A percentile compares a stretch with the other conserved stretches of the same genome.
Conservation (phyloP, 2,113 vertebrate species). For the Saccopteryx leptura region DNA sequence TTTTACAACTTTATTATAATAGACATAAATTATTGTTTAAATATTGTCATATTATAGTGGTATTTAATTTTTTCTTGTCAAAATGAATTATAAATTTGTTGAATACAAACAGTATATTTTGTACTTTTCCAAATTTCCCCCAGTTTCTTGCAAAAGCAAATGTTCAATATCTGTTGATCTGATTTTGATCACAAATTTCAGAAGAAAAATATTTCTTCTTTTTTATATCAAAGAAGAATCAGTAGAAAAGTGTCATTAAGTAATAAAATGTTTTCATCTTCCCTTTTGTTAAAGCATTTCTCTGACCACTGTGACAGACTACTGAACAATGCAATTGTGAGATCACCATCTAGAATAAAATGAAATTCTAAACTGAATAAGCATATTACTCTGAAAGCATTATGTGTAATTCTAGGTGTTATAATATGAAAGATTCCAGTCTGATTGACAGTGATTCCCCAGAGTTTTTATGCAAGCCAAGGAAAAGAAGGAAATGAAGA, state of each 20-base stretch:
- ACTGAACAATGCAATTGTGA: slow-evolving; percentile 67
- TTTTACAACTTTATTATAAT: slow-evolving; percentile 35
- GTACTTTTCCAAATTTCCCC: background rate
- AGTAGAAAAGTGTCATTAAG: slow-evolving; percentile 62
- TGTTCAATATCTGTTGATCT: slow-evolving; percentile 55
- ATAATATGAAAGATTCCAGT: slow-evolving; percentile 27
- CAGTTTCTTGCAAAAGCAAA: background rate
- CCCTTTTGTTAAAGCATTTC: slow-evolving; percentile 60
- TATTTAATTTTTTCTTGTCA: slow-evolving; percentile 24
- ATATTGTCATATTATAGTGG: slow-evolving; percentile 2
- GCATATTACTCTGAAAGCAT: slow-evolving; percentile 64
- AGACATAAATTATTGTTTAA: slow-evolving; percentile 52
- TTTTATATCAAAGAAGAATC: slow-evolving; percentile 65
- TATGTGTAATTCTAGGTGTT: slow-evolving; percentile 58
- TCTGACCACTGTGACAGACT: slow-evolving; percentile 65
- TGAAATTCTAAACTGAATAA: slow-evolving; percentile 70
- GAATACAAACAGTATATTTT: background rate
- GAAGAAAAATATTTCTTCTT: background rate
- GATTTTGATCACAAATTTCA: slow-evolving; percentile 61
- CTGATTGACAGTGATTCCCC: slow-evolving; percentile 57
- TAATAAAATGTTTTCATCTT: slow-evolving; percentile 65
- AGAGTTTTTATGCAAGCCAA: slow-evolving; percentile 46
- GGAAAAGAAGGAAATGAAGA: slow-evolving; percentile 67
- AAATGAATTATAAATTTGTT: slow-evolving; percentile 4
- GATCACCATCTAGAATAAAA: slow-evolving; percentile 55